Base-by-base conservation (phyloP, 2,888 invertebrate species). In the Cheiracanthium punctorium region DNA sequence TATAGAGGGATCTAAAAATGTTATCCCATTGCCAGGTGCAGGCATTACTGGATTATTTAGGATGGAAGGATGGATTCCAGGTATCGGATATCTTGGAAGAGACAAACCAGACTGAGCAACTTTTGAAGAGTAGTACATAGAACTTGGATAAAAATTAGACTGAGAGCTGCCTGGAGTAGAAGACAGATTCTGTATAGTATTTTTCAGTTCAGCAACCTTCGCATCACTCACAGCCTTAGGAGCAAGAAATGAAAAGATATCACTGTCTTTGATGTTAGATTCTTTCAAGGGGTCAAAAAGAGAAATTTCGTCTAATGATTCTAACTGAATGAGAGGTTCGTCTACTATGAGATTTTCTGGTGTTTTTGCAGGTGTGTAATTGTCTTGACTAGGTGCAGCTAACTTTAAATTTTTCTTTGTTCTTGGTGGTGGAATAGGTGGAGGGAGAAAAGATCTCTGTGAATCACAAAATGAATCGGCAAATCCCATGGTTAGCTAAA, bases 341-440 rank as follows among this genome's bases (percentile, higher is more conserved):
- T 79, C 75, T 4, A 24, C 12, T 12, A 52, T 5, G 30, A 24
- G 33, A 29, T 24, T 37, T 17, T 28, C 32, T 20, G 30, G 24
- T 12, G 20, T 17, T 30, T 71, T 48, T 8, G 28, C 14, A 32
- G 58, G 20, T 17, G 28, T 37, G 17, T n/a, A 37, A 12, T 52
- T 70, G 0, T 17, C 14, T 32, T 58, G 52, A 37, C 32, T 67
- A 14, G 33, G 7, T 20, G n/a, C 1, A 10, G 43, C 14, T 12
- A 41, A 32, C 48, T 71, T 80, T 29, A 32, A 10, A 24, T 86
- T 87, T n/a, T 37, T 64, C 43, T 69, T 81, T 0, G 77, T 74
- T 67, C 88, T 79, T n/a, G 88, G 88, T 20, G 88, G 86, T 24
- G 87, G 82, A 24, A 89, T 85, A 0, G 88, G 88, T 48, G 77